Percentiles rank a stretch among this genome's conserved stretches.
Evolutionary conservation across 2,797 vertebrate genomes (phyloP).

Genomic region (Anomalospiza imberbis): DNA sequence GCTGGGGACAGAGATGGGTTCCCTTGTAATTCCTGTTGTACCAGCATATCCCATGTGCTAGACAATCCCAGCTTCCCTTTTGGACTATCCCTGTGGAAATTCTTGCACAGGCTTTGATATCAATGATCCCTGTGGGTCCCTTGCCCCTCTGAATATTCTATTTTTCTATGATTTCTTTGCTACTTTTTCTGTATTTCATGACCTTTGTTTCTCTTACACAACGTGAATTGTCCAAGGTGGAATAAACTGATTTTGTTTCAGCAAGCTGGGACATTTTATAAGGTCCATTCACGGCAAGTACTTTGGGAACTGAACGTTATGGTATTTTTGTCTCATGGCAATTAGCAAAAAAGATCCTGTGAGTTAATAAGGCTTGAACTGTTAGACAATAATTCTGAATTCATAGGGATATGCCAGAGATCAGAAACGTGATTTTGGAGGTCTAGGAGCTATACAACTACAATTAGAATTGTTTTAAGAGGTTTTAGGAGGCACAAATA

Average conservation of each 20-base stretch:
- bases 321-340: neutral
- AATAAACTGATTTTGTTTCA: neutral
- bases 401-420: neutral
- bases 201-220: neutral
- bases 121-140: neutral
- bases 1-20: neutral
- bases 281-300: fast-evolving
- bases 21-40: neutral
- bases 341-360: neutral
- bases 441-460: neutral
- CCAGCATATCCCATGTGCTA: neutral
- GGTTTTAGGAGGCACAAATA: neutral
- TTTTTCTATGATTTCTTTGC: neutral
- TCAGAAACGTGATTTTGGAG: neutral
- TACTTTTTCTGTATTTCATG: neutral
- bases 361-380: neutral
- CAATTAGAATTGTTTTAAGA: neutral
- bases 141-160: neutral
- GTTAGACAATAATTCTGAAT: neutral
- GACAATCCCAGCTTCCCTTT: neutral
- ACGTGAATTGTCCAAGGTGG: neutral
- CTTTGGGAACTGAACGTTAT: neutral
- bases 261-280: neutral
- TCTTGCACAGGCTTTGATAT: neutral
- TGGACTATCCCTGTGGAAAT: neutral